Base-by-base conservation (phyloP, 2,113 vertebrate species). In the Eubucco bourcierii region DNA sequence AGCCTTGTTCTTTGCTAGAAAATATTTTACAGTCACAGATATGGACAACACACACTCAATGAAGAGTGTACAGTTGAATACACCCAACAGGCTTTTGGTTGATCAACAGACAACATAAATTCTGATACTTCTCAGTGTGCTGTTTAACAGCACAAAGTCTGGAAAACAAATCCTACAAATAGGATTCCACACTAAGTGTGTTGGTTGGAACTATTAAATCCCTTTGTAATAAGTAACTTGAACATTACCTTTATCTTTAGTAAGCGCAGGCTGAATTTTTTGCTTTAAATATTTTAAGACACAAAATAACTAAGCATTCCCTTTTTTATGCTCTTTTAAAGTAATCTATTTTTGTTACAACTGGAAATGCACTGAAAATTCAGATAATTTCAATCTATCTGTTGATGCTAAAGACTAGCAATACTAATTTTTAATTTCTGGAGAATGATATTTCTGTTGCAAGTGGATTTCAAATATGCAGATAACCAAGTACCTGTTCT, bases 401-500 rank as follows among this genome's bases (percentile, higher is more conserved):
- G 31, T 33, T 94, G 72, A 87, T 55, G 5, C 37, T 88, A 68
- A 93, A 81, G 34, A 93, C 27, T 16, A 92, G 16, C 4, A 37
- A 50, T 90, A 94, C 60, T 92, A 34, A 29, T 61, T 83, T 96
- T 93, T 65, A 61, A 84, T 58, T 93, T 95, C 72, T 92, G 53
- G 50, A 95, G 37, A 80, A 4, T 33, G 19, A 23, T 91, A 77
- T 78, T 93, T 91, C 50, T 53, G 44, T 29, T 91, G 58, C 60
- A 93, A 87, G 5, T 37, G 53, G 56, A 93, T 74, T 80, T 90
- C 59, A 94, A 94, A 95, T 17, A 59, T 1, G 6, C 15, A 90
- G 46, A 18, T 87, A 66, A 91, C 83, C 24, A 90, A 86, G 77
- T 76, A 66, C 52, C 15, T 21, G 58, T 31, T 83, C 64, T 8